Evolutionary conservation across 2,888 invertebrate species (phyloP), one percentile per base, ranked within the genome.

Genomic region (Torymus tubicola): DNA sequence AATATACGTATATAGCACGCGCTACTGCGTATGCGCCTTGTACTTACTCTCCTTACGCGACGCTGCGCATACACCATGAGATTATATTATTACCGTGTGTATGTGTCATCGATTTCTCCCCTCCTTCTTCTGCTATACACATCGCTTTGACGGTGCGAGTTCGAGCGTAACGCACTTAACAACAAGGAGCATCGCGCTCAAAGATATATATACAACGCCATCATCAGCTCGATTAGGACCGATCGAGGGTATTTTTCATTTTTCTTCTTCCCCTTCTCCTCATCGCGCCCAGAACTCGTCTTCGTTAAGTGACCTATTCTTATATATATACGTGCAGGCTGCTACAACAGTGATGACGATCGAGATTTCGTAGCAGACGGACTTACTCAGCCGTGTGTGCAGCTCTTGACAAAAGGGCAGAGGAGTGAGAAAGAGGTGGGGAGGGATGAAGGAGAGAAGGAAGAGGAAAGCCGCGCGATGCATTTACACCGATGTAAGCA

Each of bases 231-330:
- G 53, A 21, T 64, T 42, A 14, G 50, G 5, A n/a, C 61, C 12
- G 31, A n/a, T 57, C n/a, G 42, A 42, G 42, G 42, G 42, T 42
- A 42, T 42, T 42, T 42, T 42, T 42, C 42, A 42, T 10, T 12
- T 57, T 42, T 57, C 0, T 55, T n/a, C 42, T 10, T 55, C n/a
- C 24, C 64, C 55, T 14, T 21, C 57, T 4, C 21, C 63, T 16
- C 63, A 16, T 18, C 31, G 42, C 8, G 42, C 42, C 42, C 42
- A 8, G 42, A 42, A 8, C 42, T 42, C 42, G 42, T 42, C 11
- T 21, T 73, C 68, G 68, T 78, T 80, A 80, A 75, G 80, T 82
- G 70, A 69, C 58, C 71, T 63, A 80, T 83, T 82, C 78, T 71
- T 58, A 42, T 8, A 31, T n/a, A n/a, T n/a, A n/a, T 21, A 21